These are phyloP conservation scores for Naja naja DNA, from an alignment of 2,113 vertebrate genomes.

Conservation along the genomic window DNA sequence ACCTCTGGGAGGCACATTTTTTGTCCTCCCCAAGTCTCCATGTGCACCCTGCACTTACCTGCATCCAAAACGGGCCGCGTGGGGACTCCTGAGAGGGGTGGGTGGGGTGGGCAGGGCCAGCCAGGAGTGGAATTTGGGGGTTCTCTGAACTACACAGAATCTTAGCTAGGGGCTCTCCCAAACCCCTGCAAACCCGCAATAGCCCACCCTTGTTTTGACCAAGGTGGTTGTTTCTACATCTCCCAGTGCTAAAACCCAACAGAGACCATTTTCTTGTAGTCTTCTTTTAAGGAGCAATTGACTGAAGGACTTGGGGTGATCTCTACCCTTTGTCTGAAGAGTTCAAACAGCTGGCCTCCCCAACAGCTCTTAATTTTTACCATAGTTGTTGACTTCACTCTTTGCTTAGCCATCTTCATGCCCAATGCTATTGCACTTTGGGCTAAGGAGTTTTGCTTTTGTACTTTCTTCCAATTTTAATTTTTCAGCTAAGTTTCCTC, in stretches of 20 bases:
- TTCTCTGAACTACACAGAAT: too few relatives aligned
- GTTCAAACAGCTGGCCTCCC: not conserved
- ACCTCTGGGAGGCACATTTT: too few relatives aligned
- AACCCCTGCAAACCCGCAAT: too few relatives aligned
- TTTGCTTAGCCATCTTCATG: not conserved
- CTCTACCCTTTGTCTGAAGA: not conserved
- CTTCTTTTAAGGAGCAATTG: not conserved
- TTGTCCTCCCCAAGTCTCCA: too few relatives aligned
- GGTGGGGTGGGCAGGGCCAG: too few relatives aligned
- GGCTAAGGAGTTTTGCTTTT: not conserved
- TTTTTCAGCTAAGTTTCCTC: not conserved
- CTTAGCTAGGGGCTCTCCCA: too few relatives aligned
- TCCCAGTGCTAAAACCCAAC: not conserved
- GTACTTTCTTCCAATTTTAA: not conserved
- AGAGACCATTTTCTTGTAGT: not conserved
- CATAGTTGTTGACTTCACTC: not conserved
- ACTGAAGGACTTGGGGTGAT: not conserved
- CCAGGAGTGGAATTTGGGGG: too few relatives aligned
- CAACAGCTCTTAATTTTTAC: not conserved
- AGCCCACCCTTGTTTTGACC: not conserved
- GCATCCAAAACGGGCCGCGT: too few relatives aligned
- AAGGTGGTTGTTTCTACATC: not conserved
- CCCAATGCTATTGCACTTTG: not conserved
- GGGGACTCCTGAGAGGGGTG: too few relatives aligned
- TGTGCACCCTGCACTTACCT: too few relatives aligned